phyloP scores from a whole-genome alignment of 2,113 vertebrate species.

The Cyprinodon tularosa region DNA sequence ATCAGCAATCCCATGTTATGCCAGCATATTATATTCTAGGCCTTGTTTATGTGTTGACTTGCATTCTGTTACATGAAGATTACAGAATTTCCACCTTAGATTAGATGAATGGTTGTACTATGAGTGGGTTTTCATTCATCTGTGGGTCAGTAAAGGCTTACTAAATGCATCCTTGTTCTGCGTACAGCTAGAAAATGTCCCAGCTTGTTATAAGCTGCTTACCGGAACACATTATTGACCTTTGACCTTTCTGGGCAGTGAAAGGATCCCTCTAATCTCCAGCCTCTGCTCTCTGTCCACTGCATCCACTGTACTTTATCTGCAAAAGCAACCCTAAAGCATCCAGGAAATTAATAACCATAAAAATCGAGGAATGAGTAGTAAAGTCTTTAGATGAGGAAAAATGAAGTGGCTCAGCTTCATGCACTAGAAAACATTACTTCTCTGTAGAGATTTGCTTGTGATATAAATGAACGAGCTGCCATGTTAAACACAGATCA shows the following conservation, averaged over 20 bases:
- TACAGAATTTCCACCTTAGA: slow-evolving; percentile 55
- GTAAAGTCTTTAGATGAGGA: neutral
- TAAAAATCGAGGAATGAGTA: slow-evolving; percentile 13
- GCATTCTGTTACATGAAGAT: slow-evolving; percentile 48
- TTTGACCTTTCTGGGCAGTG: slow-evolving; percentile 57
- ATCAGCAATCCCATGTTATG: neutral
- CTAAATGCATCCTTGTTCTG: slow-evolving; percentile 10
- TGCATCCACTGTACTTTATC: slow-evolving; percentile 12
- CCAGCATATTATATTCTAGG: slow-evolving; percentile 43
- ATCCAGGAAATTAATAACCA: slow-evolving; percentile 26
- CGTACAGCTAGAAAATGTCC: slow-evolving; percentile 28
- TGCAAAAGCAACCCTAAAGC: slow-evolving; percentile 1
- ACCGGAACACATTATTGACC: slow-evolving; percentile 57
- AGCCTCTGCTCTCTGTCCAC: neutral
- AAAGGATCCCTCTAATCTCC: slow-evolving; percentile 60
- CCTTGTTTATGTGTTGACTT: slow-evolving; percentile 45
- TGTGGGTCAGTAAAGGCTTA: slow-evolving; percentile 46
- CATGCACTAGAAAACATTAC: neutral
- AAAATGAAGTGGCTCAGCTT: neutral
- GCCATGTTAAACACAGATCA: slow-evolving; percentile 31
- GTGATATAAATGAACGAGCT: neutral
- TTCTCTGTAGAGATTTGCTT: slow-evolving; percentile 2
- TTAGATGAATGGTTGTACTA: slow-evolving; percentile 58
- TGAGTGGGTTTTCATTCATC: slow-evolving; percentile 44
- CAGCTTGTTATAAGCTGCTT: slow-evolving; percentile 61